Conservation (phyloP, 2,113 vertebrate genomes). For the Hylia prasina region DNA sequence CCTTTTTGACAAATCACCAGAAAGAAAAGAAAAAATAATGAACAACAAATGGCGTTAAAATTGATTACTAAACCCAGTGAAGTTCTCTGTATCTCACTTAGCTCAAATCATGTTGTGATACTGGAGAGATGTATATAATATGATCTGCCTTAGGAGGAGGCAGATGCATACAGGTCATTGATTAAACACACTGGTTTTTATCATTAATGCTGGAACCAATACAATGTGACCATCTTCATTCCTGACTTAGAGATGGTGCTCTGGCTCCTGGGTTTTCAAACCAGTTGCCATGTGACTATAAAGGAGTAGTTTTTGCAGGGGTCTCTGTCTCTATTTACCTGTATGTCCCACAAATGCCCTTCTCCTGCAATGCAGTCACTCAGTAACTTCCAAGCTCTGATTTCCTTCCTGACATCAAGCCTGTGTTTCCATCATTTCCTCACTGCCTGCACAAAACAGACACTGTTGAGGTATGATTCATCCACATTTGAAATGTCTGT, state of each 20-base stretch:
- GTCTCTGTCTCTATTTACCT: background rate
- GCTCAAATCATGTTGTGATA: background rate
- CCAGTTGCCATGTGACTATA: background rate
- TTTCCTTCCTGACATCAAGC: background rate
- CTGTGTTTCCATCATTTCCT: background rate
- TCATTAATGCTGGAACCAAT: background rate
- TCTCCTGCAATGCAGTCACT: background rate
- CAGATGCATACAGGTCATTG: background rate
- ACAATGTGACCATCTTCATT: background rate
- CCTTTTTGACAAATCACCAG: background rate
- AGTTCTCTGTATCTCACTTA: background rate
- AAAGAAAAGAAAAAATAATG: background rate
- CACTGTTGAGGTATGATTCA: constrained; percentile 11
- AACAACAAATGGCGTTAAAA: background rate
- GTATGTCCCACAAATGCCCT: background rate
- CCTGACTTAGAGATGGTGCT: background rate
- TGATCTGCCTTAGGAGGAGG: background rate
- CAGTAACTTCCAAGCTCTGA: background rate
- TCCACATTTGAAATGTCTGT: background rate
- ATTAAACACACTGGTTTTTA: background rate
- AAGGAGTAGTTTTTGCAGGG: rapidly evolving
- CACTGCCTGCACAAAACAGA: background rate
- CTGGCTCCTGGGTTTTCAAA: background rate
- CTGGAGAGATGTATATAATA: background rate
- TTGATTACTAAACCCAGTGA: background rate